phyloP scores from a whole-genome alignment of 2,113 vertebrate species.

The Cryptomyrus ogoouensis region DNA sequence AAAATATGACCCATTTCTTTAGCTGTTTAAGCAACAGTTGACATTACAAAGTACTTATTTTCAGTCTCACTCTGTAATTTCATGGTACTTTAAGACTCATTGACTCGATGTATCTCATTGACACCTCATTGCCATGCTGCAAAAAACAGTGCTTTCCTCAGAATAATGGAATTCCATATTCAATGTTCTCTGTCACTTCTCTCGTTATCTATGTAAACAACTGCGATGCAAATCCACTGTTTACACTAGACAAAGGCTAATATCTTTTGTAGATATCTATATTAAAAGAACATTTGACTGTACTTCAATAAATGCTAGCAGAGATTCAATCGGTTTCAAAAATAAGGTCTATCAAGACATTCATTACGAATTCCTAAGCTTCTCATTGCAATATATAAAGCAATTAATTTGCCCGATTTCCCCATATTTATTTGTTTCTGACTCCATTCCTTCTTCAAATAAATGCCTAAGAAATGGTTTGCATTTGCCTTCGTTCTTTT shows the following conservation, averaged over 20 bases:
- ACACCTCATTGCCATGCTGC: not conserved
- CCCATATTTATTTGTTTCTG: not conserved
- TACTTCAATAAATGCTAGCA: not conserved
- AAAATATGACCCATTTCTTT: not conserved
- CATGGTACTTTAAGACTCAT: not conserved
- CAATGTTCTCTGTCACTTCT: not conserved
- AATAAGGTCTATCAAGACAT: not conserved
- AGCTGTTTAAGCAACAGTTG: not conserved
- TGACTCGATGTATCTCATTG: not conserved
- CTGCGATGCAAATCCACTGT: not conserved
- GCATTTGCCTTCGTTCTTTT: not conserved
- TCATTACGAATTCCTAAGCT: not conserved
- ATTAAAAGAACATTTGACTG: not conserved
- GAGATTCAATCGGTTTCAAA: not conserved
- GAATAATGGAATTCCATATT: not conserved
- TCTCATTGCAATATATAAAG: not conserved
- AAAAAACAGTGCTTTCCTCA: not conserved
- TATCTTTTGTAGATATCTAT: not conserved
- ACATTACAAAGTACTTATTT: not conserved
- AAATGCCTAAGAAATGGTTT: not conserved
- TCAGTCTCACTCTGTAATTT: not conserved
- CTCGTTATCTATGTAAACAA: not conserved
- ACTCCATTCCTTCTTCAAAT: not conserved
- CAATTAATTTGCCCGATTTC: not conserved
- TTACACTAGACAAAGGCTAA: not conserved